Evolutionary conservation across 2,797 vertebrate species (phyloP).

Genomic region (Sphenopsis melanotis): DNA sequence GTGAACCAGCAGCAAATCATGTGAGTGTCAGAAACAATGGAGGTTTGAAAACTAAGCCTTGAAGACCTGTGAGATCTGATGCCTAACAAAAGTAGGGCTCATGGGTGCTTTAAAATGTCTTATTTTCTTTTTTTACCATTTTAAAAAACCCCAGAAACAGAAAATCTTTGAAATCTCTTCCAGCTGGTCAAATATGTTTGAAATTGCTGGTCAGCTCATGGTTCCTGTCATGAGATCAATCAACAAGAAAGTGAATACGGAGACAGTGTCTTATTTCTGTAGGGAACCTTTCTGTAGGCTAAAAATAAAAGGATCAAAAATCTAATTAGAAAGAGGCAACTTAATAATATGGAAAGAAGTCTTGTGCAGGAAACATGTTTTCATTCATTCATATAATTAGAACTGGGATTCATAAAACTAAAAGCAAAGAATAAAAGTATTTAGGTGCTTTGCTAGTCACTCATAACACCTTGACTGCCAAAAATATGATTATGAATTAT

Average conservation of each 20-base stretch:
- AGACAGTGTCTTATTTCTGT: background rate
- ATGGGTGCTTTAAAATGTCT: background rate
- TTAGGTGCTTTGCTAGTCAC: background rate
- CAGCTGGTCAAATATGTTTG: background rate
- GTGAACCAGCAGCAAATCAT: background rate
- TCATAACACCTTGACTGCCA: background rate
- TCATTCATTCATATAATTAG: background rate
- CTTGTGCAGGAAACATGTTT: background rate
- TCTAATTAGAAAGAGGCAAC: background rate
- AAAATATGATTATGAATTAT: background rate
- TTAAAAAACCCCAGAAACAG: accelerated
- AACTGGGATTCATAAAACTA: background rate
- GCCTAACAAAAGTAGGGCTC: background rate
- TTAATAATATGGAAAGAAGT: background rate
- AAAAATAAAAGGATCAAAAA: background rate
- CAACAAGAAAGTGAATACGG: background rate
- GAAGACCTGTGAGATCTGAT: background rate
- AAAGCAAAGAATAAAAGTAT: background rate
- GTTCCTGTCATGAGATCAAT: background rate
- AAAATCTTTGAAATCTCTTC: background rate
- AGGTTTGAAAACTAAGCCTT: background rate
- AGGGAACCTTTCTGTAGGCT: background rate
- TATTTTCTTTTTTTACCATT: background rate
- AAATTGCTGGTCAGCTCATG: background rate
- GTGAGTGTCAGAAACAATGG: background rate